Base-by-base conservation (phyloP, 2,113 vertebrate genomes). In the Hylia prasina region DNA sequence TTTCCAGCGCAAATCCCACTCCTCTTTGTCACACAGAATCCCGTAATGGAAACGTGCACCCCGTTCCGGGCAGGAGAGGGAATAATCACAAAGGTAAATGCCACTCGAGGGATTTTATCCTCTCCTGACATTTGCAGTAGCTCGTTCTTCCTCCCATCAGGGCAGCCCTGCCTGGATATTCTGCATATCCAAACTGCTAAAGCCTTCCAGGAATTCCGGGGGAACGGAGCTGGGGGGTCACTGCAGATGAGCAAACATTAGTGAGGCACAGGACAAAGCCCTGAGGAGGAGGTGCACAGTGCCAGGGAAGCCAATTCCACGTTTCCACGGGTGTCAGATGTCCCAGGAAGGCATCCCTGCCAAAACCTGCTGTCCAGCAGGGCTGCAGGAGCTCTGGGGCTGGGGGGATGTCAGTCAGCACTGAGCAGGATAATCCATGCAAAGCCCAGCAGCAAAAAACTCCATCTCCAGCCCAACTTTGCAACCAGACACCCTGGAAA, bases 1-100 rank as follows among this genome's bases (percentile, higher is more conserved):
- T 91, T 39, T 31, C 9, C 50, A 25, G 37, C 11, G 37, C 73
- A 75, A 58, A 91, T 31, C 42, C 2, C 5, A 22, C 65, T 11
- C 24, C 39, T 64, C 35, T 44, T 25, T 28, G 81, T 39, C 61
- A n/a, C 48, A 15, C 6, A 0, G 19, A 0, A 2, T 2, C 40
- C 30, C 4, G n/a, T 15, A 23, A 42, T 45, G 78, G 92, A 57
- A 94, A 60, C 3, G 1, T 44, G 20, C 33, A 1, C 27, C 7
- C 44, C 1, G 44, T 2, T 2, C 57, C 10, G 22, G 35, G 79
- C 35, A 21, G 18, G 51, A 35, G 63, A 51, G 69, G 85, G 50
- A 71, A 9, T 71, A 89, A 92, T 78, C 94, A 69, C 82, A 78
- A 85, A 89, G 84, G 87, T 83, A 94, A 96, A 97, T 96, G 84